Evolutionary conservation across 92 coral and sea anemone genomes (phyloP).

Genomic region (Zoanthus solanderi): DNA sequence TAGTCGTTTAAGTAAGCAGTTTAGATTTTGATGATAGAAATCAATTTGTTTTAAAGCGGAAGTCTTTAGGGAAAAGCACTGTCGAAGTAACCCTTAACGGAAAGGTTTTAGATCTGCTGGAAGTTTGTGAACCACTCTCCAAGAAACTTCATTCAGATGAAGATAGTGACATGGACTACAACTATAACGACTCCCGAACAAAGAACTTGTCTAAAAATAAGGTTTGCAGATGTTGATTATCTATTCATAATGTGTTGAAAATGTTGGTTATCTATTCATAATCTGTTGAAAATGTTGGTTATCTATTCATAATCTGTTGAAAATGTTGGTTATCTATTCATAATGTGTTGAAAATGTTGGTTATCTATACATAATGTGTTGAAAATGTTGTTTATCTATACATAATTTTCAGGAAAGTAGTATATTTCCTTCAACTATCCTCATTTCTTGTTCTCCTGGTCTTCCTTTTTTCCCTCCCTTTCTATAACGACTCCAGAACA

Average conservation of each 20-base stretch:
- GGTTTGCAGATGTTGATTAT: slow-evolving; percentile 1
- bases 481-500: too few species aligned
- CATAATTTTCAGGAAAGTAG: too few species aligned
- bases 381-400: neutral
- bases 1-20: neutral
- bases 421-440: too few species aligned
- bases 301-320: neutral
- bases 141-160: slow-evolving; percentile 13
- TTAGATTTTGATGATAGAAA: neutral
- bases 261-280: too few species aligned
- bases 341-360: neutral
- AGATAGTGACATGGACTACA: neutral
- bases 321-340: neutral
- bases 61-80: neutral
- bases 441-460: too few species aligned
- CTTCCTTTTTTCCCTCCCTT: too few species aligned
- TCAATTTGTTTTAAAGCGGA: neutral
- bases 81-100: neutral
- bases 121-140: slow-evolving; percentile 38
- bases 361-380: neutral
- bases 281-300: neutral
- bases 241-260: neutral
- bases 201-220: neutral
- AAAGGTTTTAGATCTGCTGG: slow-evolving; percentile 19
- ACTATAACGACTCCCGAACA: neutral